A percentile compares a stretch with the other conserved stretches of the same genome.
Conservation (phyloP, 2,113 vertebrate genomes). For the Dicentrarchus labrax region DNA sequence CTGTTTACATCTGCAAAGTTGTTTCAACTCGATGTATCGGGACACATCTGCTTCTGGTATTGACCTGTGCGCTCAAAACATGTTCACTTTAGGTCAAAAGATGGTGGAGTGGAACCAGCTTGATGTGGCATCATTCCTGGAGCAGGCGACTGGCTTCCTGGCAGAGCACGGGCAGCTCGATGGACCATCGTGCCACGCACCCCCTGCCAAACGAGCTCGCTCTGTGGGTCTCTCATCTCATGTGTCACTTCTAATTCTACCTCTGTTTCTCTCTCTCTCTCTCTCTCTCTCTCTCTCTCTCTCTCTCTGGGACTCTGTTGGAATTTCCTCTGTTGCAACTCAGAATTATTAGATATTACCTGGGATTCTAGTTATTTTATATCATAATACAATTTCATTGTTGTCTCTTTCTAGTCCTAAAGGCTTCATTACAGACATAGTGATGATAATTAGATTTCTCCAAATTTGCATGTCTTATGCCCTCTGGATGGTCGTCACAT, state of each 20-base stretch:
- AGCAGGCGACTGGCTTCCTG: constrained; percentile 96
- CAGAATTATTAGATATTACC: neutral
- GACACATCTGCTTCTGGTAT: neutral
- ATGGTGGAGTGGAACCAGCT: constrained; percentile 99
- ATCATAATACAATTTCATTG: neutral
- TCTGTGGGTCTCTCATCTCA: constrained; percentile 88
- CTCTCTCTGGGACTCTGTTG: constrained; percentile 9
- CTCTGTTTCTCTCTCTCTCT: neutral
- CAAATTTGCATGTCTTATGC: neutral
- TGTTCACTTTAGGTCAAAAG: constrained; percentile 90
- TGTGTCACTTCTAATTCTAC: constrained; percentile 11
- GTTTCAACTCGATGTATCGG: neutral
- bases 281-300: neutral
- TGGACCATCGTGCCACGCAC: constrained; percentile 93
- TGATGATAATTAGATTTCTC: neutral
- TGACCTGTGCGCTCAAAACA: neutral
- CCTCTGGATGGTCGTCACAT: too few species aligned
- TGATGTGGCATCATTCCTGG: constrained; percentile 96
- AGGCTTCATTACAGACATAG: neutral
- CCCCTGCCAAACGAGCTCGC: constrained; percentile 92
- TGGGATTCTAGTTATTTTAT: constrained; percentile 2
- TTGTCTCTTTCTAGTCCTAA: neutral
- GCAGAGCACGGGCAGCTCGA: constrained; percentile 97
- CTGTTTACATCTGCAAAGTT: neutral
- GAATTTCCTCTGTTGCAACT: constrained; percentile 23